Evolutionary conservation across 1,140 invertebrate genomes (phyloP), one percentile per base, ranked within the genome.

Genomic region (Lysiphlebus fabarum): DNA sequence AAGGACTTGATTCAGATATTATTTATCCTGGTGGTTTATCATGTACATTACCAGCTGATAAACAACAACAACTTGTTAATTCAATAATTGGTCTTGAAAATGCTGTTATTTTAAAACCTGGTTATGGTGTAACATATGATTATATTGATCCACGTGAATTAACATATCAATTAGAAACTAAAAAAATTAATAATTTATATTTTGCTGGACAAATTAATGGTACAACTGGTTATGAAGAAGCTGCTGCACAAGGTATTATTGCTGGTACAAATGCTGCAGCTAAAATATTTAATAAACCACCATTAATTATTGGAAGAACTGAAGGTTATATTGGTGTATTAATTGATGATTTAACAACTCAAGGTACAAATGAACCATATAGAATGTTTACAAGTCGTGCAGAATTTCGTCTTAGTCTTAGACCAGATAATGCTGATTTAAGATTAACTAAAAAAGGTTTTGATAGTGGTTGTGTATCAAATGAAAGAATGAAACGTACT

Each of bases 141-240:
- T 96, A 84, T 68, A 85, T 98, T 44, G 92, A 98, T 80, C 94
- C 95, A 0, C 79, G 89, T 59, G 91, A 97, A 81, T 70, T 97
- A n/a, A 86, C 82, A 50, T 79, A 82, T 7, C 84, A 86, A 9
- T 77, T 98, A 36, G 92, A 98, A 78, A 94, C 93, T 0, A 86
- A 87, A 65, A 82, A 80, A 64, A 83, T 97, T 37, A 62, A 78
- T 5, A 84, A 86, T 38, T 79, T 98, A 5, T 97, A 88, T 76
- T 84, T 97, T 61, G 95, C 95, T 62, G 95, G 95, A 1, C 95
- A 98, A 80, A 95, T 97, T 53, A 97, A 97, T 82, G 95, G 95
- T 3, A 97, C 95, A 7, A 97, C 95, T 5, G 95, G 95, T 0
- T 98, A 98, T 77, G 95, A 98, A 81, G 95, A 98, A 78, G 95